These are phyloP conservation scores for Ischnura elegans DNA, from an alignment of 2,888 invertebrate species.

Conservation along the genomic window DNA sequence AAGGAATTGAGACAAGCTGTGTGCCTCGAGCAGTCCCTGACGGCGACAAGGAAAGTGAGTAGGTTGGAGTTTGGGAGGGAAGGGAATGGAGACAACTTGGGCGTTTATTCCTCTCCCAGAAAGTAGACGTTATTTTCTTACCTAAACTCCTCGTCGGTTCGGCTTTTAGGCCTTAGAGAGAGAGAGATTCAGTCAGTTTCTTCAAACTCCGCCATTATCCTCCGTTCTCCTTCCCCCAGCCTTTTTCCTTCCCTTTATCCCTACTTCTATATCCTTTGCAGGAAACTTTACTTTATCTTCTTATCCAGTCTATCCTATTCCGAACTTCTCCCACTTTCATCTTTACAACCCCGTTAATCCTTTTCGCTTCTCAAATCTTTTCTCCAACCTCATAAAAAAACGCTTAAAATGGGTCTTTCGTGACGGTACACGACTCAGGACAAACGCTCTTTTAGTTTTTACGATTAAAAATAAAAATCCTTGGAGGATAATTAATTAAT, in stretches of 20 bases:
- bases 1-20: conserved; percentile 22
- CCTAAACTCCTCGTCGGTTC: conserved; percentile 39
- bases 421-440: too few species aligned
- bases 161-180: neutral
- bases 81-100: neutral
- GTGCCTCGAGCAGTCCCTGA: neutral
- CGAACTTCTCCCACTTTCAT: neutral
- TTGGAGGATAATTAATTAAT: too few species aligned
- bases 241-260: neutral
- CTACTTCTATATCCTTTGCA: neutral
- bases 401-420: too few species aligned
- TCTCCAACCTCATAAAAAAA: too few species aligned
- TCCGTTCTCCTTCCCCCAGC: neutral
- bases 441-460: too few species aligned
- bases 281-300: neutral
- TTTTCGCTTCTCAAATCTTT: neutral
- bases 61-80: neutral
- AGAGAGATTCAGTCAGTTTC: too few species aligned
- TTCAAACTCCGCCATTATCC: neutral
- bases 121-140: conserved; percentile 37
- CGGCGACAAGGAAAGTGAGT: neutral
- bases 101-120: conserved; percentile 34
- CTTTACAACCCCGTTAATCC: too few species aligned
- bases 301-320: neutral
- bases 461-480: too few species aligned